Base-by-base conservation (phyloP, 2,797 vertebrate genomes). In the Brotula barbata region DNA sequence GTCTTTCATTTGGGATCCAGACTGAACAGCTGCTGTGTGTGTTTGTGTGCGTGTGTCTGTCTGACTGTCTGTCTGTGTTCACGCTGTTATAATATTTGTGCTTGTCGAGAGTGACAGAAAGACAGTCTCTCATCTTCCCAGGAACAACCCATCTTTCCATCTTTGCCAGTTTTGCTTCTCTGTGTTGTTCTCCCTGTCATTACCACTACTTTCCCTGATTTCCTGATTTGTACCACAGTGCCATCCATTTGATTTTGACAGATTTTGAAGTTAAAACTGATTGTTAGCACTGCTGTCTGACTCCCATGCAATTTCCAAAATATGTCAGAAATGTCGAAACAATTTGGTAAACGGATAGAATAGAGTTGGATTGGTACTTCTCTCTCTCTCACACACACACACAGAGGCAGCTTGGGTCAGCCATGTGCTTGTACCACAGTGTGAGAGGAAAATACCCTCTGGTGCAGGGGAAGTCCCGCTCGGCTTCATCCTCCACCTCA, bases 361-460 rank as follows among this genome's bases (percentile, higher is more conserved):
- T 33, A 7, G 5, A 33, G 2, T 9, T 33, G 31, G 31, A 2
- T 33, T 33, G 2, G 31, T 33, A 28, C 41, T 45, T 33, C 21
- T 48, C 52, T 22, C 47, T 23, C 17, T 14, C 21, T 53, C 15
- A 55, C 19, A 46, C 36, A 50, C 64, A 71, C 37, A 53, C 21
- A 51, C 46, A 60, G 64, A 84, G 70, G 78, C 74, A 82, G 69
- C 56, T 64, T 25, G 66, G 81, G 84, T 89, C 84, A 84, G 67
- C 79, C 82, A 88, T 86, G 85, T 89, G 83, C 84, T 75, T 50
- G 69, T 81, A 88, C 83, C 86, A 84, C 83, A 83, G 77, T 87
- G 80, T 75, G 63, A 89, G 87, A 89, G 89, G 85, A 90, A 89
- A 90, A 90, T 89, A 88, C 87, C 88, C 87, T 88, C 85, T 88